Conservation (phyloP, 1,140 invertebrate genomes). For the Drosophila erecta region DNA sequence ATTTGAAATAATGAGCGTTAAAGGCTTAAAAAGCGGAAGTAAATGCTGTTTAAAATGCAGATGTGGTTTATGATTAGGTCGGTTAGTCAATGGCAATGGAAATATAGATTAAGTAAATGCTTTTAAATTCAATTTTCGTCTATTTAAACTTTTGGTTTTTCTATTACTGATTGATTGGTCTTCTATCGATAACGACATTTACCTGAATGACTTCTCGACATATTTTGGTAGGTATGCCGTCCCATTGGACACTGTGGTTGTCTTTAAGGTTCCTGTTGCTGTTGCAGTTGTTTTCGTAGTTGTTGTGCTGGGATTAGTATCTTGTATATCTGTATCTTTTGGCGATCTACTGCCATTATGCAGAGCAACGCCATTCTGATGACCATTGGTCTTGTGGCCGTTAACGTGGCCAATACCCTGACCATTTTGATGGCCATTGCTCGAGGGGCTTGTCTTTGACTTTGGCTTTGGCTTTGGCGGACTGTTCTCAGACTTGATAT, state of each 20-base stretch:
- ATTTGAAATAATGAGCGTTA: background rate
- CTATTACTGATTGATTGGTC: conserved; percentile 1
- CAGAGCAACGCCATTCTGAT: conserved; percentile 42
- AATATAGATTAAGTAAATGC: conserved; percentile 14
- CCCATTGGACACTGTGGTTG: conserved; percentile 62
- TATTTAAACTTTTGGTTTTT: conserved; percentile 1
- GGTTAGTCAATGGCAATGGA: conserved; percentile 8
- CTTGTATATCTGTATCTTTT: conserved; percentile 23
- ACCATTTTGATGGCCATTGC: conserved; percentile 37
- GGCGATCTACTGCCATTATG: conserved; percentile 15
- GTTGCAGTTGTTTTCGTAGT: conserved; percentile 23
- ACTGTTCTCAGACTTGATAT: conserved; percentile 50
- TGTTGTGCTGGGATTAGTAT: conserved; percentile 17
- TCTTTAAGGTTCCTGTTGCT: conserved; percentile 13
- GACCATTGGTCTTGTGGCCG: conserved; percentile 47
- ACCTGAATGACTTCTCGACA: conserved; percentile 85
- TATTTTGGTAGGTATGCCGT: conserved; percentile 83
- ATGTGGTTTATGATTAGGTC: background rate
- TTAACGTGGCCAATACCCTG: conserved; percentile 35
- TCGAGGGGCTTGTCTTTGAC: conserved; percentile 6
- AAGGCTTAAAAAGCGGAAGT: conserved; percentile 17
- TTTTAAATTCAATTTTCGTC: conserved; percentile 8
- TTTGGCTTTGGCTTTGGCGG: conserved; percentile 35
- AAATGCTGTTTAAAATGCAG: conserved; percentile 15
- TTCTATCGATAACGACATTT: conserved; percentile 60